Conservation (phyloP, 1,140 invertebrate species). For the Eulimnadia texana region DNA sequence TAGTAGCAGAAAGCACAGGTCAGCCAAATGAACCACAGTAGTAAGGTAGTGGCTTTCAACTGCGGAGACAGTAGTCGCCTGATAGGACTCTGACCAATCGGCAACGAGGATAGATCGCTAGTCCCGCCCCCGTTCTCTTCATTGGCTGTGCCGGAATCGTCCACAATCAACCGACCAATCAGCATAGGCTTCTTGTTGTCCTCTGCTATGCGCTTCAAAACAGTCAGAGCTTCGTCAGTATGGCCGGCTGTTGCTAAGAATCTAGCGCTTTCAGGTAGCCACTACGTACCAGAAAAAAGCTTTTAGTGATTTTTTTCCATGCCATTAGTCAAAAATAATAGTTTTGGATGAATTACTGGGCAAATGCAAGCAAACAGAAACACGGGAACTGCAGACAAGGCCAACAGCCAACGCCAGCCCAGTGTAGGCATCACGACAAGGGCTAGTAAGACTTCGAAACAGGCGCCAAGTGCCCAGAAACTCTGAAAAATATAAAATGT, state of each 20-base stretch:
- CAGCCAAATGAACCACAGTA: slow-evolving; percentile 91
- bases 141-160: slow-evolving; percentile 35
- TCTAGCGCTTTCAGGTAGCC: slow-evolving; percentile 83
- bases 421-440: slow-evolving; percentile 80
- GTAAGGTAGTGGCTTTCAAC: slow-evolving; percentile 61
- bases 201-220: slow-evolving; percentile 64
- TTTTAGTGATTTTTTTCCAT: background rate
- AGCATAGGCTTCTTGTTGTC: slow-evolving; percentile 84
- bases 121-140: slow-evolving; percentile 18
- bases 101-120: background rate
- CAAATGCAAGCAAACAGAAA: slow-evolving; percentile 65
- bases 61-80: slow-evolving; percentile 63
- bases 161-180: slow-evolving; percentile 68
- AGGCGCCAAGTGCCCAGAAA: slow-evolving; percentile 90
- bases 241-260: slow-evolving; percentile 73
- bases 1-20: slow-evolving; percentile 92
- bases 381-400: slow-evolving; percentile 70
- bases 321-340: background rate
- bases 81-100: slow-evolving; percentile 45
- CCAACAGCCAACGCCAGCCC: slow-evolving; percentile 81
- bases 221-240: slow-evolving; percentile 67
- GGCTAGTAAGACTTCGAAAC: slow-evolving; percentile 79
- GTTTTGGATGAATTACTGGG: slow-evolving; percentile 38
- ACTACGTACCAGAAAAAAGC: slow-evolving; percentile 39
- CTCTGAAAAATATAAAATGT: slow-evolving; percentile 55